Base-by-base conservation (phyloP, 2,888 invertebrate species). In the Drosophila imparisetae region DNA sequence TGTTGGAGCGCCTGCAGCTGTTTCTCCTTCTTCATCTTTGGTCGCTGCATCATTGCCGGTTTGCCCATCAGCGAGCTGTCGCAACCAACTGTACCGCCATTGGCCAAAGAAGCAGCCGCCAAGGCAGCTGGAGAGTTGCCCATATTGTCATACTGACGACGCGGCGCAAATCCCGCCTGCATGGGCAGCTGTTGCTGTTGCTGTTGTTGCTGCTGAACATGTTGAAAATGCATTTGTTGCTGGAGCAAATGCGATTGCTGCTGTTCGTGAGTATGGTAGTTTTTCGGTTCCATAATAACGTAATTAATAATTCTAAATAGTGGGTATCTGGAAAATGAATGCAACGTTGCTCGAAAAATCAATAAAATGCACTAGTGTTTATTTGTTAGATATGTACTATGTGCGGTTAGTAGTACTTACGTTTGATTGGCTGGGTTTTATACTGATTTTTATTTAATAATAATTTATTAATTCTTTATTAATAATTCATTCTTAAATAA, bases 361-460 rank as follows among this genome's bases (percentile, higher is more conserved):
- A 80, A 80, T 80, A 72, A 29, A 52, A 34, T 68, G 29, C 15
- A 53, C 4, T 15, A 30, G 21, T 30, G 42, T n/a, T 7, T 29
- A 24, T n/a, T 55, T 13, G 13, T n/a, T 18, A 21, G 2, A 45
- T 45, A 45, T 45, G 21, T 15, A 21, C 21, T 45, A 10, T 27
- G 6, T 34, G 11, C 3, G 0, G 13, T 18, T 10, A 2, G 13
- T 10, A 11, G 11, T 71, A 80, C 78, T 89, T 82, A 91, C 91
- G 81, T 61, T 75, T 80, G 66, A 66, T 74, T 78, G 52, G 64
- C 78, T 91, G 89, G 91, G 90, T 83, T 86, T 91, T 91, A 80
- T 81, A 84, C 91, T 89, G 92, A 82, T 87, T 91, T 92, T 91
- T 91, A 91, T 91, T 92, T 91, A 91, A 91, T 90, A 91, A 91